Evolutionary conservation across 2,888 invertebrate genomes (phyloP).

Genomic region (Brachylomia viminalis): DNA sequence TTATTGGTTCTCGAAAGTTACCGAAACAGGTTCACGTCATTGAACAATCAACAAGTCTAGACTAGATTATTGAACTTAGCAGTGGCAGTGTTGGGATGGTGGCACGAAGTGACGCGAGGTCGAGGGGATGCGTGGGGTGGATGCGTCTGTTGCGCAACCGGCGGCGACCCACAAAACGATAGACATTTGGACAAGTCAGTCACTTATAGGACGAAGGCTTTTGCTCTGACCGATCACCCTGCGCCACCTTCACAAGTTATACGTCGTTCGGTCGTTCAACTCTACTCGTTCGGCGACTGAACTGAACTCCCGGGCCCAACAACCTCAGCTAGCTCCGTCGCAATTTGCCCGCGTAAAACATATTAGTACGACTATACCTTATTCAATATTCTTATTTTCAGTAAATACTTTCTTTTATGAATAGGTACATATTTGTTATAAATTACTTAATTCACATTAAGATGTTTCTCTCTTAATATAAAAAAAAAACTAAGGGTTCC

Average conservation of each 20-base stretch:
- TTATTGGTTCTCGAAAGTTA: constrained; percentile 41
- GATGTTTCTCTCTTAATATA: not conserved
- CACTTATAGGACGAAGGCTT: constrained; percentile 81
- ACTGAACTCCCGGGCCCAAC: constrained; percentile 69
- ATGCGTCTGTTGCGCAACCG: constrained; percentile 77
- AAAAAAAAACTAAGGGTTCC: not conserved
- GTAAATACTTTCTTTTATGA: too few relatives aligned
- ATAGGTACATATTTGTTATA: not conserved
- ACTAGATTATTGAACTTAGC: constrained; percentile 78
- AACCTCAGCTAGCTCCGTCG: constrained; percentile 64
- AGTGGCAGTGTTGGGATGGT: constrained; percentile 61
- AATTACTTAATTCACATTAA: not conserved
- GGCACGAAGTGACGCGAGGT: constrained; percentile 70
- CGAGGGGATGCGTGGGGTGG: constrained; percentile 68
- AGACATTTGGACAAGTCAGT: constrained; percentile 79
- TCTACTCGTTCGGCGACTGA: constrained; percentile 62
- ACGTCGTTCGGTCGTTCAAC: constrained; percentile 78
- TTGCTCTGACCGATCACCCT: constrained; percentile 82
- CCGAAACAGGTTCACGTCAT: constrained; percentile 59
- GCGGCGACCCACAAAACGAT: constrained; percentile 78
- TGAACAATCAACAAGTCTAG: constrained; percentile 82
- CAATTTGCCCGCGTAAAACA: constrained; percentile 12
- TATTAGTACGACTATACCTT: not conserved
- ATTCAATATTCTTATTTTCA: not conserved
- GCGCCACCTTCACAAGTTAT: constrained; percentile 78